Conservation (phyloP, 1,140 invertebrate genomes). For the Drepana arcuata region DNA sequence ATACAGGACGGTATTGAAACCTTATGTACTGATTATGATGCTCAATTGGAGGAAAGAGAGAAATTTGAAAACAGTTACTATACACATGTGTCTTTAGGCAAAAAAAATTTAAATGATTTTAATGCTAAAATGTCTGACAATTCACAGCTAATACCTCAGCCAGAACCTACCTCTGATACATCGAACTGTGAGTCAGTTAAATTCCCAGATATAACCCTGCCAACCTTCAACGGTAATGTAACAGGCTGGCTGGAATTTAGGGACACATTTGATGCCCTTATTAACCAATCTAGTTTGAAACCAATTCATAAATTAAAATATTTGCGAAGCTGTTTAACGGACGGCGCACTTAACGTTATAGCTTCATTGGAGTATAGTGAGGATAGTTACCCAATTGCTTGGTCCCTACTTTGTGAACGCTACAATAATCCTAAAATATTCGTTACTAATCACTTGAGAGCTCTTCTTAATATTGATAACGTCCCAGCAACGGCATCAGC, state of each 20-base stretch:
- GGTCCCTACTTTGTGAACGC: too few relatives aligned
- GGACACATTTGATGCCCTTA: conserved; percentile 1
- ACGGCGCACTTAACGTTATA: conserved; percentile 1
- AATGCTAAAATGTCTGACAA: too few relatives aligned
- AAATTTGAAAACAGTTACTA: background rate
- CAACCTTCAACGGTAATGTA: background rate
- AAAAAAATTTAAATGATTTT: too few relatives aligned
- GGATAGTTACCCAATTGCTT: background rate
- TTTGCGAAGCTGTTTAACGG: background rate
- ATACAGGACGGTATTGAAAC: conserved; percentile 1
- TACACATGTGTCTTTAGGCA: background rate
- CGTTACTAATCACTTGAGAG: too few relatives aligned
- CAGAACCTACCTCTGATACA: too few relatives aligned
- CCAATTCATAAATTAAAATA: conserved; percentile 3
- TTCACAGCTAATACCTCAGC: too few relatives aligned
- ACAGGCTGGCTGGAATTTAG: background rate
- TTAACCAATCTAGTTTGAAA: background rate
- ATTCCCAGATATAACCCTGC: too few relatives aligned
- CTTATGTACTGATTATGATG: background rate
- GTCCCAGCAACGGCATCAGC: too few relatives aligned
- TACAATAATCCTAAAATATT: too few relatives aligned
- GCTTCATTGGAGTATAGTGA: background rate
- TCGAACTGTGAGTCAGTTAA: too few relatives aligned
- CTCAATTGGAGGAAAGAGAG: background rate
- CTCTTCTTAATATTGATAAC: too few relatives aligned